Conservation (phyloP, 1,140 invertebrate genomes). For the Psix sp. region DNA sequence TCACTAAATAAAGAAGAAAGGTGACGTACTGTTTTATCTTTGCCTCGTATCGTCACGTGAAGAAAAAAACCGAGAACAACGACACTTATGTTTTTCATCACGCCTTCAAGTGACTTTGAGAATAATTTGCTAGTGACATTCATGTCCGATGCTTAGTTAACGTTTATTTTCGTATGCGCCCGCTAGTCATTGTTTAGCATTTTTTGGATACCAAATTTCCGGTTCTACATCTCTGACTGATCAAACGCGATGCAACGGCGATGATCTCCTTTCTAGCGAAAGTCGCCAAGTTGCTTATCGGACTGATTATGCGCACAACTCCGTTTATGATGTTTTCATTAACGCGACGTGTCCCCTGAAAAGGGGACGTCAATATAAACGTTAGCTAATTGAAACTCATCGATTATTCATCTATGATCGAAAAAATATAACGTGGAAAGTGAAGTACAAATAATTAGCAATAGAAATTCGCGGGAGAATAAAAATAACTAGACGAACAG, state of each 20-base stretch:
- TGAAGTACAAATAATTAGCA: no score
- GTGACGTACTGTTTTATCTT: slow-evolving; percentile 18
- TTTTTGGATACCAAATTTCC: neutral
- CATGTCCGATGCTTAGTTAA: no score
- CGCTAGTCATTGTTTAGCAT: neutral
- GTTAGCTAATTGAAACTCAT: no score
- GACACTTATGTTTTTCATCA: neutral
- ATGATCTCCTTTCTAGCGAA: slow-evolving; percentile 45
- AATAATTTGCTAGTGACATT: no score
- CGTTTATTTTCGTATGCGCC: no score
- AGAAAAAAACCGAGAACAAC: slow-evolving; percentile 12
- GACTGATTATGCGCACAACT: slow-evolving; percentile 7
- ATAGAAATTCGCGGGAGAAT: no score
- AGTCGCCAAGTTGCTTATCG: slow-evolving; percentile 20
- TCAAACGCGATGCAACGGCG: slow-evolving; percentile 29
- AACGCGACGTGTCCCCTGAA: no score
- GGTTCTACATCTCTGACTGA: neutral
- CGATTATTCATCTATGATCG: no score
- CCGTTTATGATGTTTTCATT: neutral
- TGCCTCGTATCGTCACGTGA: slow-evolving; percentile 15
- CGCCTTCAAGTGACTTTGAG: slow-evolving; percentile 24
- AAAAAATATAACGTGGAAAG: no score
- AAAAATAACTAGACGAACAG: no score
- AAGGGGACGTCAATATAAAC: no score
- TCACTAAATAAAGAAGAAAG: slow-evolving; percentile 19